phyloP scores from a whole-genome alignment of 2,888 invertebrate species.

The Podabrus alpinus region DNA sequence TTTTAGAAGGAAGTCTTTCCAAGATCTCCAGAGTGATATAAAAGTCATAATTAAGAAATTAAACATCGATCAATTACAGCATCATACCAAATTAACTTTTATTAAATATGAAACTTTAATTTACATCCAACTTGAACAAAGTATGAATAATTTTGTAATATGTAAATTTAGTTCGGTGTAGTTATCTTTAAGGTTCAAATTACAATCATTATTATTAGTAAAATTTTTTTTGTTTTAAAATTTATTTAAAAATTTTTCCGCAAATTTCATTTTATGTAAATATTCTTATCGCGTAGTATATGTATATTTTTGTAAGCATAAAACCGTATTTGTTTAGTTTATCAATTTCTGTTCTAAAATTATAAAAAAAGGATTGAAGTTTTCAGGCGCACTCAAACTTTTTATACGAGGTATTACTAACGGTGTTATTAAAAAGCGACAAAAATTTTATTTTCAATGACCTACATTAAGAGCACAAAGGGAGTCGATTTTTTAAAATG shows the following conservation, averaged over 20 bases:
- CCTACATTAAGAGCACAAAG: neutral
- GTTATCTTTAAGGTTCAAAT: neutral
- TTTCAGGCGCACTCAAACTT: neutral
- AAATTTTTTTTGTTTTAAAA: neutral
- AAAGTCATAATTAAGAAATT: neutral
- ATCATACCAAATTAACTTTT: neutral
- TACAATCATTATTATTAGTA: neutral
- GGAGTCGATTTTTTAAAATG: neutral
- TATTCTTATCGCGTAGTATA: neutral
- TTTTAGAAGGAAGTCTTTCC: neutral
- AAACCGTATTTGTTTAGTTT: neutral
- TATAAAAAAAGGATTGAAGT: neutral
- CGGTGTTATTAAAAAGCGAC: neutral
- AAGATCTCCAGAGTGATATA: neutral
- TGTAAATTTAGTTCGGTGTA: neutral
- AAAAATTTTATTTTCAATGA: neutral
- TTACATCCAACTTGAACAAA: neutral
- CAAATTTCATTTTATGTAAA: neutral
- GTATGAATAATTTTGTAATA: neutral
- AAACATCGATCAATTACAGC: neutral
- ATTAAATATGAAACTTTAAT: neutral
- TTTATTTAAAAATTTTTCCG: neutral
- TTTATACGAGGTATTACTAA: neutral
- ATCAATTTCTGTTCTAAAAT: neutral
- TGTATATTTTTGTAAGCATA: neutral